Evolutionary conservation across 1,140 invertebrate species (phyloP).

Genomic region (Drosophila virilis): DNA sequence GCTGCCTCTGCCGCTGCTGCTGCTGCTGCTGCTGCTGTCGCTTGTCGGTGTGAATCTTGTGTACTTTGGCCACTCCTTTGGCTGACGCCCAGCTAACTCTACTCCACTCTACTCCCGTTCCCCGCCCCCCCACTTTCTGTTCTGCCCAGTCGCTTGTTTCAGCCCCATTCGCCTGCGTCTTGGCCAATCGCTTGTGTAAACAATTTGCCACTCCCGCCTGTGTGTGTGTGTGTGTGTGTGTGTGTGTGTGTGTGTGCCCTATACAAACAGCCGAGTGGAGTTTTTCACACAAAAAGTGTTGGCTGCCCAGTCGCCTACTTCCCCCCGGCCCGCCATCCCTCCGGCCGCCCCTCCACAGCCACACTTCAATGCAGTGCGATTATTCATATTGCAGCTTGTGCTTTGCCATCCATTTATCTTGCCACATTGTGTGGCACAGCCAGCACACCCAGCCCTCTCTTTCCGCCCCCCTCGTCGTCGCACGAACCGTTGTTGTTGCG

Average conservation of each 20-base stretch:
- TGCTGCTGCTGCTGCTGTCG: conserved; percentile 50
- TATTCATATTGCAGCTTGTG: conserved; percentile 77
- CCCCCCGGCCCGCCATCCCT: not conserved
- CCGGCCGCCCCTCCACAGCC: not conserved
- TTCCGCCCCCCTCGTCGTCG: no score
- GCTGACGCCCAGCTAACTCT: conserved; percentile 30
- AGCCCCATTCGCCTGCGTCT: conserved; percentile 46
- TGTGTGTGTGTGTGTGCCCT: not conserved
- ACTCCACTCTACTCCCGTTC: not conserved
- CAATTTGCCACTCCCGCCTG: conserved; percentile 17
- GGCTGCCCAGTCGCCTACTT: conserved; percentile 48
- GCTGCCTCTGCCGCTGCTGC: conserved; percentile 7
- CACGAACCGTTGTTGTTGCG: conserved; percentile 17
- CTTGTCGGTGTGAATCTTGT: conserved; percentile 80
- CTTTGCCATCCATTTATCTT: conserved; percentile 79
- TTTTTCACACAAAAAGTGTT: conserved; percentile 82
- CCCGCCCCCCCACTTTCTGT: no score
- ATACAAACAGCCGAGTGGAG: conserved; percentile 27
- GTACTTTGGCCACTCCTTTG: conserved; percentile 84
- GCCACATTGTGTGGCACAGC: conserved; percentile 66
- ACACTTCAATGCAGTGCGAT: conserved; percentile 43
- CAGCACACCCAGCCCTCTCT: not conserved
- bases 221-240: not conserved
- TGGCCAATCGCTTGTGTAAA: conserved; percentile 80
- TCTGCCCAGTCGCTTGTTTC: no score